Evolutionary conservation across 2,113 vertebrate genomes (phyloP).

Genomic region (Nannobrachium achirus): DNA sequence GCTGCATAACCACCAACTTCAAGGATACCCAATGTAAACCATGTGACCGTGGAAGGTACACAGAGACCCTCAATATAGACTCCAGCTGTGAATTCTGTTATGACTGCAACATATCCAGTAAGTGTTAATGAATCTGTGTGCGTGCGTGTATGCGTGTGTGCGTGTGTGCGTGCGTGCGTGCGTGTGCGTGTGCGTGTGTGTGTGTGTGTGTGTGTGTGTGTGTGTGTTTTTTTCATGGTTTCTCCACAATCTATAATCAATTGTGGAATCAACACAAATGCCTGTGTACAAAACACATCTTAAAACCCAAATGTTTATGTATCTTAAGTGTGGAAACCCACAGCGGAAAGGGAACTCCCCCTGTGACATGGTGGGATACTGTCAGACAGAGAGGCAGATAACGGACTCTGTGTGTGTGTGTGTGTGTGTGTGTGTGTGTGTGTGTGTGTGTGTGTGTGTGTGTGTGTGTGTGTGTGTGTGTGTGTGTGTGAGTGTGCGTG

Average conservation of each 20-base stretch:
- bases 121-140: constrained; percentile 32
- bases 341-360: constrained; percentile 54
- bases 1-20: accelerated
- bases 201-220: not conserved
- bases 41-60: not conserved
- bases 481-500: constrained; percentile 22
- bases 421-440: too few relatives aligned
- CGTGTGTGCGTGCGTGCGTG: constrained; percentile 5
- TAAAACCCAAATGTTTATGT: not conserved
- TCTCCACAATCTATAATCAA: not conserved
- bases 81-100: constrained; percentile 7
- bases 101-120: constrained; percentile 44
- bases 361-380: constrained; percentile 54
- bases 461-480: not conserved
- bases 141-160: constrained; percentile 1
- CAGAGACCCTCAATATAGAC: not conserved
- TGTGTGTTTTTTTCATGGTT: constrained; percentile 25
- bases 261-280: not conserved
- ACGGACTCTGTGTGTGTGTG: too few relatives aligned
- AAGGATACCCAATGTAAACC: accelerated
- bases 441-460: too few relatives aligned
- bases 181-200: not conserved
- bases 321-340: constrained; percentile 23
- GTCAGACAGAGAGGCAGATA: constrained; percentile 59
- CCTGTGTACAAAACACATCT: too few relatives aligned